A percentile compares a stretch with the other conserved stretches of the same genome.
phyloP scores from a whole-genome alignment of 2,797 vertebrate species.

The Buceros bicornis region DNA sequence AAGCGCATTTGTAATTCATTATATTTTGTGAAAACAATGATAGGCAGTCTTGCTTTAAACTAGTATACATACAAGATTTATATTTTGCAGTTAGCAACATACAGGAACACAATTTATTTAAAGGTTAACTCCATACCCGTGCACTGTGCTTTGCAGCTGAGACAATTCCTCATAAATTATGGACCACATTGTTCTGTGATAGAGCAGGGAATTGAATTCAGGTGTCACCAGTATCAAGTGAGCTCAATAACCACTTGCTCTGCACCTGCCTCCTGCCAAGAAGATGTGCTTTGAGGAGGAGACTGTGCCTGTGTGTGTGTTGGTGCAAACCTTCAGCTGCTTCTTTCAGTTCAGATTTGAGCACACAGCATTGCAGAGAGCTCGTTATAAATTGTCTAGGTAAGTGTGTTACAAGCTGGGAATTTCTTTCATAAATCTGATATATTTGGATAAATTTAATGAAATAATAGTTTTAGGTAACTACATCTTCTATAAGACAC shows the following conservation, averaged over 20 bases:
- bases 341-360: not conserved
- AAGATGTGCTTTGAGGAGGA: not conserved
- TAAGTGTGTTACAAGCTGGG: not conserved
- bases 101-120: not conserved
- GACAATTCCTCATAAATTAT: not conserved
- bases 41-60: not conserved
- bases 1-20: not conserved
- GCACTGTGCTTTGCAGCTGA: not conserved
- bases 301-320: not conserved
- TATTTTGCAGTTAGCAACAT: not conserved
- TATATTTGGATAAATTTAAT: not conserved
- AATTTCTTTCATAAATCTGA: not conserved
- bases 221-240: not conserved
- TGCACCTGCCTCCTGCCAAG: not conserved
- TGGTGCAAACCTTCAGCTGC: not conserved
- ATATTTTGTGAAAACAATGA: not conserved
- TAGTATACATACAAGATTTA: not conserved
- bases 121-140: not conserved
- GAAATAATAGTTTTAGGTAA: not conserved
- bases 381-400: not conserved
- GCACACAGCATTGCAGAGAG: not conserved
- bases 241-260: not conserved
- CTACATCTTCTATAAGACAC: not conserved
- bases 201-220: not conserved
- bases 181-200: not conserved